Percentiles rank a stretch among this genome's conserved stretches.
Evolutionary conservation across 2,888 invertebrate species (phyloP).

Genomic region (Dorcus hopei): DNA sequence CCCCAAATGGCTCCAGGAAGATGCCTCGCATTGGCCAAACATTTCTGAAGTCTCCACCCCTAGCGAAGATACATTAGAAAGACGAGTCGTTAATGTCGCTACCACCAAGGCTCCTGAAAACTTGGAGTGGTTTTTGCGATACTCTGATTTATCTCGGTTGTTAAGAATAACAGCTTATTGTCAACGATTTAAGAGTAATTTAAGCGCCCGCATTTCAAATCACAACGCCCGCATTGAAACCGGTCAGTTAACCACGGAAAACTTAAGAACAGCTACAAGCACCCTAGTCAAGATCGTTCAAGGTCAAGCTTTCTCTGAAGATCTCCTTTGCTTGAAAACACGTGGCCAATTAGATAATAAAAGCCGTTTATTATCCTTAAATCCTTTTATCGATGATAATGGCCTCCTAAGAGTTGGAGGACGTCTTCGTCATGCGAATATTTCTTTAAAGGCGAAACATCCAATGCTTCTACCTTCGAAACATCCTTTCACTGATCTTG

Average conservation of each 20-base stretch:
- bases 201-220: too few species aligned
- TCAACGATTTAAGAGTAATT: too few species aligned
- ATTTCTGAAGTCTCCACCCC: too few species aligned
- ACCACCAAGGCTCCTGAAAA: too few species aligned
- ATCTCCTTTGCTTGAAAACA: not conserved
- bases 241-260: not conserved
- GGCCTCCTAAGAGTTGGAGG: not conserved
- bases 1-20: not conserved
- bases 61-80: too few species aligned
- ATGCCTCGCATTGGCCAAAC: not conserved
- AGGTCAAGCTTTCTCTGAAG: not conserved
- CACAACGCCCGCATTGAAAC: not conserved
- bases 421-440: not conserved
- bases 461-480: not conserved
- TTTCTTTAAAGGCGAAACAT: not conserved
- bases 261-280: not conserved
- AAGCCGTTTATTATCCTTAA: not conserved
- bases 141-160: too few species aligned
- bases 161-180: too few species aligned
- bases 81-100: too few species aligned
- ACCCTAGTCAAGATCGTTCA: not conserved
- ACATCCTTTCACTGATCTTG: not conserved
- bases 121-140: too few species aligned
- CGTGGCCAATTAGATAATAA: not conserved
- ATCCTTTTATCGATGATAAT: not conserved